Conservation (phyloP, 1,140 invertebrate genomes). For the Eubasilissa regina region DNA sequence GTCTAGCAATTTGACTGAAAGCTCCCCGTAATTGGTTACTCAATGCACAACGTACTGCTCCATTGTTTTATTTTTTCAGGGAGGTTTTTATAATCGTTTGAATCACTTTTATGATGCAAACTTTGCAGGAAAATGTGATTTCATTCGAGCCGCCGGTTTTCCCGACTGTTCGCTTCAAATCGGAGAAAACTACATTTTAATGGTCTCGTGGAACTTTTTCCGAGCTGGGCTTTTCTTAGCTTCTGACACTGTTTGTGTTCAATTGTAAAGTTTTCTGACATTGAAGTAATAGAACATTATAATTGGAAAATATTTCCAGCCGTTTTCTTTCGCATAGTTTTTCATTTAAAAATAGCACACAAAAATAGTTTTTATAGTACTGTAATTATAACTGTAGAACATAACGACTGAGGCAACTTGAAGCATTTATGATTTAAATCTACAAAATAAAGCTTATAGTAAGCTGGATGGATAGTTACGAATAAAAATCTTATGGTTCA, state of each 20-base stretch:
- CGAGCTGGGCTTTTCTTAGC: not conserved
- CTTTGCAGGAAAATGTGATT: conserved; percentile 9
- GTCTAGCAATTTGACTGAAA: not conserved
- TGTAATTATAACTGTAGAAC: no score
- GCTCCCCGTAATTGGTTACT: not conserved
- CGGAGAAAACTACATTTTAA: not conserved
- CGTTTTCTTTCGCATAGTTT: no score
- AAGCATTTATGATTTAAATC: no score
- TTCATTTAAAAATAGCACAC: no score
- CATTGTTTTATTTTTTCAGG: not conserved
- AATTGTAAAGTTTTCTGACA: no score
- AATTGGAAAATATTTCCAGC: no score
- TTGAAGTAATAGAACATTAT: no score
- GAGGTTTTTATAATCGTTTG: not conserved
- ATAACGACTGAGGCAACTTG: no score
- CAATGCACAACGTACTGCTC: not conserved
- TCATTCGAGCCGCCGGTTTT: not conserved
- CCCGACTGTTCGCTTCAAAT: not conserved
- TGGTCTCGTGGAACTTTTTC: not conserved
- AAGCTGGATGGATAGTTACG: no score
- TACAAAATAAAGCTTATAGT: no score
- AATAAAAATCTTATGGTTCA: no score
- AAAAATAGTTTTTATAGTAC: no score
- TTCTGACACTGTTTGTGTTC: not conserved
- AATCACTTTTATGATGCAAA: conserved; percentile 6